Conservation (phyloP, 2,888 invertebrate genomes). For the Fragum sueziense region DNA sequence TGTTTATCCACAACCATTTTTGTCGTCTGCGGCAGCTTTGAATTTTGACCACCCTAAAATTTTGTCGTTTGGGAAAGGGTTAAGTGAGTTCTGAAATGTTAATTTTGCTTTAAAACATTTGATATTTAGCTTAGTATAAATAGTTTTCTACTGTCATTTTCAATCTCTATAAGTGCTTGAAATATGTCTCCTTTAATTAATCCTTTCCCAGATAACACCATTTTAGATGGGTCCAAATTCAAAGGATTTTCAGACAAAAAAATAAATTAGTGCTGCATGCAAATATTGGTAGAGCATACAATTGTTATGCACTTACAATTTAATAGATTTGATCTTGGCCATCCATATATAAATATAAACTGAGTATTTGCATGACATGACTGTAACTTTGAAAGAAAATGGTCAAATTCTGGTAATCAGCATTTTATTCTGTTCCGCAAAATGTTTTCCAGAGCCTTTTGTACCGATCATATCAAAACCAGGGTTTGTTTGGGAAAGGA, state of each 20-base stretch:
- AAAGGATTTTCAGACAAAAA: neutral
- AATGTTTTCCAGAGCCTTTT: too few relatives aligned
- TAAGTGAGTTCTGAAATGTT: too few relatives aligned
- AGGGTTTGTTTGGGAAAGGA: too few relatives aligned
- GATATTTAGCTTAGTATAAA: too few relatives aligned
- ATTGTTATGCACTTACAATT: neutral
- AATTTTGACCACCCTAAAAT: too few relatives aligned
- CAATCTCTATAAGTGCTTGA: neutral
- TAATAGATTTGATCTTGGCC: neutral
- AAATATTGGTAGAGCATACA: neutral
- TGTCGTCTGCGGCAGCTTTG: too few relatives aligned
- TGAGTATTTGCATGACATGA: neutral
- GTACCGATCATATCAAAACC: too few relatives aligned
- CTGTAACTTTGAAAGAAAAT: neutral
- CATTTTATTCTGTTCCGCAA: neutral
- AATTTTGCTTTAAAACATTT: too few relatives aligned
- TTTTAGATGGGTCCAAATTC: neutral
- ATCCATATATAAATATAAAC: neutral
- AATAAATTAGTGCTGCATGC: neutral
- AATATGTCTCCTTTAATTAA: neutral
- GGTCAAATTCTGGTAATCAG: neutral
- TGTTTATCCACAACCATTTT: too few relatives aligned
- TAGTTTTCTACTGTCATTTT: neutral
- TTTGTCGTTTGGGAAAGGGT: too few relatives aligned
- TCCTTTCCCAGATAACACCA: neutral